Conservation (phyloP, 2,888 invertebrate genomes). For the Eristalinus aeneus region DNA sequence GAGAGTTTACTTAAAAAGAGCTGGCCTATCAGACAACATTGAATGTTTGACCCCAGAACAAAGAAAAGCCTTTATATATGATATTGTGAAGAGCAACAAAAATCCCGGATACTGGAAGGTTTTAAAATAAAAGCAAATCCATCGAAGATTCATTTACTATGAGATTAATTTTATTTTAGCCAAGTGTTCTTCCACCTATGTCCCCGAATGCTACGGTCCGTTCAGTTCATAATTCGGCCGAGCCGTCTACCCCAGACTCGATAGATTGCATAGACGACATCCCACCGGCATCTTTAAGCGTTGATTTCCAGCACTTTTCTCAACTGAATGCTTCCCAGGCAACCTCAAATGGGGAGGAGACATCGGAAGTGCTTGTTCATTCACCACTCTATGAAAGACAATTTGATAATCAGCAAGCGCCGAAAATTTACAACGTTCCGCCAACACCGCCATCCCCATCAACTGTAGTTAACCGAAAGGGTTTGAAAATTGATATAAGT, state of each 20-base stretch:
- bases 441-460: slow-evolving; percentile 73
- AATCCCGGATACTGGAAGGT: slow-evolving; percentile 78
- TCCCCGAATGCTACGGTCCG: background rate
- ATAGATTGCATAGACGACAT: slow-evolving; percentile 48
- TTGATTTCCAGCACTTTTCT: slow-evolving; percentile 28
- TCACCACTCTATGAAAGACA: slow-evolving; percentile 42
- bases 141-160: background rate
- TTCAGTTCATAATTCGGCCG: background rate
- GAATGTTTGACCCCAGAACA: slow-evolving; percentile 74
- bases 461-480: slow-evolving; percentile 74
- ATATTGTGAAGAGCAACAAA: slow-evolving; percentile 77
- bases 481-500: slow-evolving; percentile 75
- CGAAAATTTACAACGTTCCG: slow-evolving; percentile 39
- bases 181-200: slow-evolving; percentile 38
- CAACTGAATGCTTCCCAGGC: background rate
- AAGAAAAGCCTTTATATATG: slow-evolving; percentile 76
- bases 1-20: slow-evolving; percentile 75
- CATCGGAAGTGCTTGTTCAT: background rate
- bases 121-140: background rate
- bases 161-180: slow-evolving; percentile 22
- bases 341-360: background rate
- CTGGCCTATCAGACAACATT: slow-evolving; percentile 75
- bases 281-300: slow-evolving; percentile 48
- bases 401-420: slow-evolving; percentile 26
- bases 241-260: slow-evolving; percentile 2